These are phyloP conservation scores for Apodemia zela DNA, from an alignment of 2,888 invertebrate genomes.

Conservation along the genomic window DNA sequence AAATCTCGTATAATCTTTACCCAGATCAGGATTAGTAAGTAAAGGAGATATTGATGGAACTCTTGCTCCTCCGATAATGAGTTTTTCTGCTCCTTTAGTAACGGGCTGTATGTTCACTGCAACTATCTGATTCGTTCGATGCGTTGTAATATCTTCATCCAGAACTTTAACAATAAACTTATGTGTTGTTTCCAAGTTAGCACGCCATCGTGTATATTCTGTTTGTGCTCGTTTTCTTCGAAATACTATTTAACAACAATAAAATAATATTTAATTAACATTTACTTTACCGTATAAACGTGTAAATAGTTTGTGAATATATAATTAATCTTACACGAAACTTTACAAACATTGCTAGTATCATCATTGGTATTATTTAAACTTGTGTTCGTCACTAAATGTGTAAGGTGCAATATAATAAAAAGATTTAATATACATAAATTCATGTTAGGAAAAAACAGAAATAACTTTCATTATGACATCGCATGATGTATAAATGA, in stretches of 20 bases:
- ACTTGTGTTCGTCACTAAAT: slow-evolving; percentile 45
- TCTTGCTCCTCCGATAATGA: slow-evolving; percentile 59
- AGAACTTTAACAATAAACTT: slow-evolving; percentile 71
- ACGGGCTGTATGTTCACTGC: slow-evolving; percentile 58
- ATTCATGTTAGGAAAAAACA: slow-evolving; percentile 65
- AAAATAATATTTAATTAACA: slow-evolving; percentile 3
- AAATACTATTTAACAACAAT: slow-evolving; percentile 38
- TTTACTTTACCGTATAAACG: background rate
- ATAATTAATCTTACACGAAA: slow-evolving; percentile 23
- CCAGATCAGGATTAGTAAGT: slow-evolving; percentile 29
- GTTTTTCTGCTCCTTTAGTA: slow-evolving; percentile 48
- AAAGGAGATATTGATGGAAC: slow-evolving; percentile 40
- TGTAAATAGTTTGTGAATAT: background rate
- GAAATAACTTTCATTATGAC: slow-evolving; percentile 54
- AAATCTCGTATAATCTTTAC: slow-evolving; percentile 59
- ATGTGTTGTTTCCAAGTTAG: slow-evolving; percentile 49
- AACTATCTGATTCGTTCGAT: slow-evolving; percentile 44
- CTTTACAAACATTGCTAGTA: slow-evolving; percentile 44
- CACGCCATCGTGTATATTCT: slow-evolving; percentile 67
- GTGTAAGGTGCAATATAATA: slow-evolving; percentile 58
- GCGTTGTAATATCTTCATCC: slow-evolving; percentile 56
- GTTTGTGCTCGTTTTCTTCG: slow-evolving; percentile 55
- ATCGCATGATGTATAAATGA: slow-evolving; percentile 42
- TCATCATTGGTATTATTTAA: slow-evolving; percentile 46
- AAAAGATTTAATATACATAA: slow-evolving; percentile 51